A percentile compares a stretch with the other conserved stretches of the same genome.
Evolutionary conservation across 2,888 invertebrate species (phyloP).

Genomic region (Harmothoe impar): DNA sequence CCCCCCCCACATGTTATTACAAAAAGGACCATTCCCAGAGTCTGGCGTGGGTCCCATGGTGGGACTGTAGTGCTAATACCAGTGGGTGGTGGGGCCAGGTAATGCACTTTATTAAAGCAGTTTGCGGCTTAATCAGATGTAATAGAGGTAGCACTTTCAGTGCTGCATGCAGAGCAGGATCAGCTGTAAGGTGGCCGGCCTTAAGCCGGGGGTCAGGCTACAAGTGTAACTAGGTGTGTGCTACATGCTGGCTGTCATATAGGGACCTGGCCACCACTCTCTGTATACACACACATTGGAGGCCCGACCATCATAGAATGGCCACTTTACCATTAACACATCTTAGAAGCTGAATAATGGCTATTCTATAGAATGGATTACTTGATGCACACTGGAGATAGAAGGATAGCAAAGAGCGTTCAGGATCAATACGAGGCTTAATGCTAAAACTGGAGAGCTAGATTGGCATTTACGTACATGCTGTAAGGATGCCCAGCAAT

Average conservation of each 20-base stretch:
- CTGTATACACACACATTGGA: not conserved
- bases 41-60: not conserved
- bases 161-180: not conserved
- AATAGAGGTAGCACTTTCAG: slow-evolving; percentile 30
- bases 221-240: not conserved
- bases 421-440: too few species aligned
- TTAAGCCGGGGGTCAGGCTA: not conserved
- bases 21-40: too few species aligned
- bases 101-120: slow-evolving; percentile 38
- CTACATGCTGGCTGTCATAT: not conserved
- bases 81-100: not conserved
- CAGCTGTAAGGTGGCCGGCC: not conserved
- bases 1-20: too few species aligned
- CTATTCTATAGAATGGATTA: too few species aligned
- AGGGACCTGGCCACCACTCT: not conserved
- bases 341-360: too few species aligned
- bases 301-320: too few species aligned
- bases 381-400: too few species aligned
- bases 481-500: too few species aligned
- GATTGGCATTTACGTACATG: too few species aligned
- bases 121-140: slow-evolving; percentile 29
- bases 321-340: too few species aligned
- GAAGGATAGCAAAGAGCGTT: too few species aligned
- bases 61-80: not conserved
- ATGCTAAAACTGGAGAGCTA: too few species aligned